phyloP scores from a whole-genome alignment of 2,113 vertebrate genomes.

The Corythaixoides concolor region DNA sequence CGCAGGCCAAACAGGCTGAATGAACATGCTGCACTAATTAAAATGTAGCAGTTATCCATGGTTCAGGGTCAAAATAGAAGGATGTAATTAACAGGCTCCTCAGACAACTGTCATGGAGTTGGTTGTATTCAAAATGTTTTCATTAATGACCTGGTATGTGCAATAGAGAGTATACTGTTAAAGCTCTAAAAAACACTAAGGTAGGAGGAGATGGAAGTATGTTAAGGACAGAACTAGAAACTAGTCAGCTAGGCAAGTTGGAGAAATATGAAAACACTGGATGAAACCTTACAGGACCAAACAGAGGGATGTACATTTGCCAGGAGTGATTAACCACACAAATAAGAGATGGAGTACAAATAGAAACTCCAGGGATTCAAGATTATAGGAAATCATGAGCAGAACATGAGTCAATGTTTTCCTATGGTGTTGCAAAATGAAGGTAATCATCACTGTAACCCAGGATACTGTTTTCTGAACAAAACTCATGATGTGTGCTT shows the following conservation, averaged over 20 bases:
- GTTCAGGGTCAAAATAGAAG: background rate
- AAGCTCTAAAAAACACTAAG: background rate
- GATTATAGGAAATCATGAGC: background rate
- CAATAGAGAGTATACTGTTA: background rate
- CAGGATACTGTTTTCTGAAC: background rate
- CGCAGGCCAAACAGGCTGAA: background rate
- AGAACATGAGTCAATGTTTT: background rate
- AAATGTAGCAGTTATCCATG: background rate
- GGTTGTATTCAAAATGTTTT: background rate
- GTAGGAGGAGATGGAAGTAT: background rate
- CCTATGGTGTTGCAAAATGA: background rate
- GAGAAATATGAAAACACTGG: background rate
- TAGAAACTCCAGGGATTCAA: background rate
- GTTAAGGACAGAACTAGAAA: background rate
- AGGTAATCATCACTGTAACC: background rate
- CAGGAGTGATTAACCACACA: background rate
- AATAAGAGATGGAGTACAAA: background rate
- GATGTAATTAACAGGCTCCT: background rate
- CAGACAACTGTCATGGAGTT: background rate
- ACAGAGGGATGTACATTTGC: background rate
- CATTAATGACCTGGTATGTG: background rate
- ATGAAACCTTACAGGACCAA: background rate
- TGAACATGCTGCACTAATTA: background rate
- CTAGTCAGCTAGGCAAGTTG: background rate
- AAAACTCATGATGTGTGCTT: background rate